A percentile compares a stretch with the other conserved stretches of the same genome.
phyloP scores from a whole-genome alignment of 2,888 invertebrate genomes.

The Euspilapteryx auroguttella region DNA sequence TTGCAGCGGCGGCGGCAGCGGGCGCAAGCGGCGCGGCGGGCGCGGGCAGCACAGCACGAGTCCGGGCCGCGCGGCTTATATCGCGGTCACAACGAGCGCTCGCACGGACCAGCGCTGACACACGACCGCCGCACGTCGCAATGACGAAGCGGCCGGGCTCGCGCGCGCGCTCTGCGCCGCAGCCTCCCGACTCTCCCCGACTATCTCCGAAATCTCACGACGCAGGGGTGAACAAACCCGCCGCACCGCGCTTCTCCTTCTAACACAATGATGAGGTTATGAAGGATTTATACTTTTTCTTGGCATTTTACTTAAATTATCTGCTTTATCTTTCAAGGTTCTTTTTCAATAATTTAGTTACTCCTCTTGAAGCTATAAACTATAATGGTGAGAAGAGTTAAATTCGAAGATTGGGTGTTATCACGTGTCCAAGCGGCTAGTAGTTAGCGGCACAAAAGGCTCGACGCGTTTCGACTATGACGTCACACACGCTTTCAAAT shows the following conservation, averaged over 20 bases:
- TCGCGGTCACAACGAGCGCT: conserved; percentile 25
- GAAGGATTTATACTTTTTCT: conserved; percentile 53
- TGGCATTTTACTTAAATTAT: too few relatives aligned
- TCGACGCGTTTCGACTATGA: too few relatives aligned
- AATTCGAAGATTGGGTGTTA: too few relatives aligned
- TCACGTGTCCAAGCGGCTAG: too few relatives aligned
- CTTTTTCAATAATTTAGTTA: conserved; percentile 15
- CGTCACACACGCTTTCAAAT: too few relatives aligned
- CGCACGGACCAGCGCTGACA: conserved; percentile 53
- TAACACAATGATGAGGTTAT: conserved; percentile 51
- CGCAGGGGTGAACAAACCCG: conserved; percentile 53
- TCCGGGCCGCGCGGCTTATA: conserved; percentile 12
- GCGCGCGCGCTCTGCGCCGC: conserved; percentile 53
- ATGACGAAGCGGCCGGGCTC: conserved; percentile 60
- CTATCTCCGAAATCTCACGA: conserved; percentile 33
- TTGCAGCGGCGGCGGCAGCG: conserved; percentile 14
- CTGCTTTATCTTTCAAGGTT: conserved; percentile 43
- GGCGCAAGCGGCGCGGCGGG: conserved; percentile 12
- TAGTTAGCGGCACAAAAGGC: too few relatives aligned
- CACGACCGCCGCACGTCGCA: conserved; percentile 57
- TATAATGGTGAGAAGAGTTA: too few relatives aligned
- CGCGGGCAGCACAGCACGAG: conserved; percentile 14
- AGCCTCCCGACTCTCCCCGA: conserved; percentile 47
- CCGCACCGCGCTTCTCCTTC: conserved; percentile 50
- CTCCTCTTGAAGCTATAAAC: too few relatives aligned